These are phyloP conservation scores for Tragelaphus scriptus DNA, from an alignment of 2,113 vertebrate genomes.

Conservation along the genomic window DNA sequence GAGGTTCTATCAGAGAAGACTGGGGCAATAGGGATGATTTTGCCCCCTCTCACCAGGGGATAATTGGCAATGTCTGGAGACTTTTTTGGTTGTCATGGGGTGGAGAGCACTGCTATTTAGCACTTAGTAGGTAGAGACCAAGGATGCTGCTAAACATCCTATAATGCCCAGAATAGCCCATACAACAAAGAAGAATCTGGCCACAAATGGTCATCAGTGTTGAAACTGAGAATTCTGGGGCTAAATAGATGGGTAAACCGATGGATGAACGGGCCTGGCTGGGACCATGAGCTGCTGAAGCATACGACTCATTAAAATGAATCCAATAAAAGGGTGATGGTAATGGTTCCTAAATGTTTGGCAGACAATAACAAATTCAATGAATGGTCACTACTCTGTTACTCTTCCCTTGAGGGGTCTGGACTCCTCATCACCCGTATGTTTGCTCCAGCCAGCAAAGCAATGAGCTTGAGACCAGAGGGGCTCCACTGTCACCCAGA, in stretches of 20 bases:
- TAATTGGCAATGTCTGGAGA: neutral
- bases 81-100: neutral
- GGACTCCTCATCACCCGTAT: neutral
- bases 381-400: neutral
- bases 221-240: neutral
- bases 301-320: neutral
- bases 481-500: constrained; percentile 66
- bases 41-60: neutral
- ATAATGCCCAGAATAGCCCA: neutral
- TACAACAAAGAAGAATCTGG: neutral
- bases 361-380: neutral
- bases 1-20: neutral
- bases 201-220: neutral
- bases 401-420: neutral
- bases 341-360: neutral
- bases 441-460: constrained; percentile 75
- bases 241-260: neutral
- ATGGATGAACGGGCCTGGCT: neutral
- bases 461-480: constrained; percentile 74
- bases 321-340: neutral
- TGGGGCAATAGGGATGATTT: neutral
- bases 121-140: neutral
- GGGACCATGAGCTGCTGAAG: neutral
- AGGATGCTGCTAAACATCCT: neutral
- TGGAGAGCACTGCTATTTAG: neutral